A percentile compares a stretch with the other conserved stretches of the same genome.
Evolutionary conservation across 2,113 vertebrate species (phyloP).

Genomic region (Cichladusa arquata): DNA sequence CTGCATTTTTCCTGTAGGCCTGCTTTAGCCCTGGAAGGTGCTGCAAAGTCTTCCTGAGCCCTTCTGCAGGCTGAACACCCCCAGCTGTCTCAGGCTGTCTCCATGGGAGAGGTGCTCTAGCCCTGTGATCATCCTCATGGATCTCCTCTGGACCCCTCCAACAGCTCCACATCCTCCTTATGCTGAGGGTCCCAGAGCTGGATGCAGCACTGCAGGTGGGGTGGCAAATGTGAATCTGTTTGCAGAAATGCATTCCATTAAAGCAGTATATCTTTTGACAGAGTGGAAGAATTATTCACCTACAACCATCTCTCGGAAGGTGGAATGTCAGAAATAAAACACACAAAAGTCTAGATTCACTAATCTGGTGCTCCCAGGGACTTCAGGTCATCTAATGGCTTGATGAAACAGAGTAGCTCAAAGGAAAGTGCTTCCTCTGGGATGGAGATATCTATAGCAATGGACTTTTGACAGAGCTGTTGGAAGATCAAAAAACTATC

Average conservation of each 20-base stretch:
- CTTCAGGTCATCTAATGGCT: constrained; percentile 35
- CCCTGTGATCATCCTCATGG: neutral
- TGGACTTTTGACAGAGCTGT: neutral
- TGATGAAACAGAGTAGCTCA: constrained; percentile 19
- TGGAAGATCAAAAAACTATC: neutral
- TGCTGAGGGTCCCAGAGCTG: neutral
- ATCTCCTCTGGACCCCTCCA: neutral
- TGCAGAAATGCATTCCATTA: constrained; percentile 21
- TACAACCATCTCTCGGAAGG: neutral
- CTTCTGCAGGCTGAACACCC: neutral
- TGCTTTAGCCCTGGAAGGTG: neutral
- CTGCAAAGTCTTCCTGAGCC: neutral
- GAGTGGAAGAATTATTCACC: neutral
- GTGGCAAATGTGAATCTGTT: neutral
- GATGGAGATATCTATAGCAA: neutral
- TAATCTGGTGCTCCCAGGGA: constrained; percentile 2
- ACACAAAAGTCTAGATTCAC: neutral
- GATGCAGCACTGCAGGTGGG: neutral
- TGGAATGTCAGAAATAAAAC: constrained; percentile 1
- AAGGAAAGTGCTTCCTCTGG: constrained; percentile 1
- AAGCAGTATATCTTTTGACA: constrained; percentile 7
- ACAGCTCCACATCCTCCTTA: neutral
- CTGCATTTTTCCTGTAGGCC: neutral
- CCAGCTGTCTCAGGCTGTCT: neutral
- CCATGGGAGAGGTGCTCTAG: neutral